Base-by-base conservation (phyloP, 37 sponge, comb jelly and placozoan species). In the Aplysina aerophoba region DNA sequence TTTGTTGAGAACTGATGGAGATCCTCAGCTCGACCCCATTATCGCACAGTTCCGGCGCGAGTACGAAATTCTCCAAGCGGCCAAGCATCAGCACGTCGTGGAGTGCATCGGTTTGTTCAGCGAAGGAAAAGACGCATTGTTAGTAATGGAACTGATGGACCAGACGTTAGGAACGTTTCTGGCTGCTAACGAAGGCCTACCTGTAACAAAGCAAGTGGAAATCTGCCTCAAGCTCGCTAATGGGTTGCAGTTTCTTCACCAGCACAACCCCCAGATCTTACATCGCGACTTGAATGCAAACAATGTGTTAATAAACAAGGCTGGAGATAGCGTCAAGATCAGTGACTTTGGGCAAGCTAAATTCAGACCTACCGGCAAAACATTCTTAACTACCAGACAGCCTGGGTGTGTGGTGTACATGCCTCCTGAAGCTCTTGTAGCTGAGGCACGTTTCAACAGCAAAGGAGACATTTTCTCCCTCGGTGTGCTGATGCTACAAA, bases 191-290 rank as follows among this genome's bases (percentile, higher is more conserved):
- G 6, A 44, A 44, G 50, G 50, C 50, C 50, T 44, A 44, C 50
- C 50, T 44, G 50, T 44, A 44, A 8, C 8, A 8, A 44, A 44
- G 50, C 50, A 44, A 44, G 3, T 44, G 50, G 50, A 44, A 8
- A 44, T 44, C 8, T 62, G 63, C 27, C 63, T 62, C n/a, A 27
- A 69, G 33, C 17, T 69, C 27, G 13, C 71, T 6, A 17, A 35
- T 69, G 71, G 71, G 34, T 35, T 69, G 71, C 28, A 34, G 28
- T 69, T 69, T 35, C 71, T 69, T 34, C 71, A 69, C 34, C 71
- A 69, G 17, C 71, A 69, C 34, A 35, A 69, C 6, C 71, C 71
- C 19, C 71, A 30, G 71, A 69, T 69, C 34, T 16, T 69, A 1
- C 71, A 69, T 35, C 19, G 71, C 6, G 34, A 69, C 30, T 6